phyloP scores from a whole-genome alignment of 2,888 invertebrate species.

The Blastobasis lacticolella region DNA sequence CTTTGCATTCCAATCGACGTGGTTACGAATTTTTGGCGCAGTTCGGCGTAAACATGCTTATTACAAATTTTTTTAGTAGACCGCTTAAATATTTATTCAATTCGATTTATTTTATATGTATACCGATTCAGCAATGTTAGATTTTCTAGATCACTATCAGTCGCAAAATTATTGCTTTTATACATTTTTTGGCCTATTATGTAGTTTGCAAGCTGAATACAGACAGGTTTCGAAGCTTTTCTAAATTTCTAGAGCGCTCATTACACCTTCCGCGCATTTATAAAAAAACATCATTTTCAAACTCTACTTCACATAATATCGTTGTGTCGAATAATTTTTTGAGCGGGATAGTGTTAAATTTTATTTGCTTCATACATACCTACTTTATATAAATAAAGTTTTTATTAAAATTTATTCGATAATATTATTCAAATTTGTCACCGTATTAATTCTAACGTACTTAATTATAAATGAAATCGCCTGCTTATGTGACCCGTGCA shows the following conservation, averaged over 20 bases:
- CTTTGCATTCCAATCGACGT: slow-evolving; percentile 1
- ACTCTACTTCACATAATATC: background rate
- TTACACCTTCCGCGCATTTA: slow-evolving; percentile 65
- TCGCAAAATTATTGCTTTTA: slow-evolving; percentile 51
- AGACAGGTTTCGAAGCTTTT: slow-evolving; percentile 44
- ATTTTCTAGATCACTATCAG: slow-evolving; percentile 42
- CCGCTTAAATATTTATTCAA: slow-evolving; percentile 48
- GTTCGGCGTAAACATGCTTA: slow-evolving; percentile 35
- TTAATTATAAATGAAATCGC: slow-evolving; percentile 15
- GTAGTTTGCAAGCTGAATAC: slow-evolving; percentile 50
- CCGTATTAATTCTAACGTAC: background rate
- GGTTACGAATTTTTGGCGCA: too few relatives aligned
- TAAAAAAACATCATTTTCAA: slow-evolving; percentile 23
- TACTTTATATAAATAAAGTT: background rate
- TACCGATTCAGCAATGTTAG: slow-evolving; percentile 61
- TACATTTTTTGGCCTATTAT: slow-evolving; percentile 44
- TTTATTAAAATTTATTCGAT: background rate
- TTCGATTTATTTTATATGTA: slow-evolving; percentile 49
- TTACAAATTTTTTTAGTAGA: slow-evolving; percentile 56
- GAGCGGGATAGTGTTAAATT: slow-evolving; percentile 10
- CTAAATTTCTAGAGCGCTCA: slow-evolving; percentile 42
- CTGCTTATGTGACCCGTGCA: slow-evolving; percentile 45
- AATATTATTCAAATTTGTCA: background rate
- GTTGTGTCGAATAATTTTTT: slow-evolving; percentile 4
- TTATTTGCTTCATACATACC: slow-evolving; percentile 9